A percentile compares a stretch with the other conserved stretches of the same genome.
Conservation (phyloP, 1,140 invertebrate genomes). For the Nebria ingens region DNA sequence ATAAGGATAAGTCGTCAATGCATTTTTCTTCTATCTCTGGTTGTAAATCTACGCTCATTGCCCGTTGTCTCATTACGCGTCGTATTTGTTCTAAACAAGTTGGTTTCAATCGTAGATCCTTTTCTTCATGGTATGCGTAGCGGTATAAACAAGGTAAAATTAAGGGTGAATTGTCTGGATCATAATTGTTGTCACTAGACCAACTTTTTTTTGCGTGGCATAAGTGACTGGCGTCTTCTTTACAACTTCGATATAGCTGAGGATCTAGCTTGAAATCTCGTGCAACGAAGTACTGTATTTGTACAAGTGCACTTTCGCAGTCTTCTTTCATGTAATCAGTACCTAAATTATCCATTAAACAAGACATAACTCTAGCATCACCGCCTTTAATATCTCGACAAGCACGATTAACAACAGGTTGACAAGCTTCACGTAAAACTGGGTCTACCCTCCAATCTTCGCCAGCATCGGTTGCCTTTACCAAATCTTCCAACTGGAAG, state of each 20-base stretch:
- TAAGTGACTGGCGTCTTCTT: slow-evolving; percentile 68
- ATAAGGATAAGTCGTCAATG: slow-evolving; percentile 68
- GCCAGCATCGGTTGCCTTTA: slow-evolving; percentile 72
- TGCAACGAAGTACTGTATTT: slow-evolving; percentile 95
- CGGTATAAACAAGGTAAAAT: slow-evolving; percentile 89
- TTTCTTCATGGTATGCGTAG: slow-evolving; percentile 66
- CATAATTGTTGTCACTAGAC: slow-evolving; percentile 54
- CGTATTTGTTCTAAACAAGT: slow-evolving; percentile 70
- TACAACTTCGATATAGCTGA: slow-evolving; percentile 74
- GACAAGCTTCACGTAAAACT: slow-evolving; percentile 73
- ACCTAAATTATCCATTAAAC: slow-evolving; percentile 86
- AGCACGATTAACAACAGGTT: slow-evolving; percentile 63
- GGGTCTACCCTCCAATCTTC: slow-evolving; percentile 91
- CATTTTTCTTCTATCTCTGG: slow-evolving; percentile 90
- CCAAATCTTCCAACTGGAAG: slow-evolving; percentile 58
- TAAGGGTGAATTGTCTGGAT: slow-evolving; percentile 61
- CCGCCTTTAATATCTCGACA: slow-evolving; percentile 58
- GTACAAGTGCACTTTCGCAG: slow-evolving; percentile 83
- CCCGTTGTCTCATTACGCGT: slow-evolving; percentile 84
- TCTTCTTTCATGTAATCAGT: slow-evolving; percentile 73
- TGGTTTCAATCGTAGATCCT: slow-evolving; percentile 49
- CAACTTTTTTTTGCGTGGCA: slow-evolving; percentile 75
- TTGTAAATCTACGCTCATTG: slow-evolving; percentile 82
- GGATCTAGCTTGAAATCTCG: slow-evolving; percentile 91
- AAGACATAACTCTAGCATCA: slow-evolving; percentile 76